Conservation (phyloP, 2,113 vertebrate genomes). For the Aegotheles bennettii region DNA sequence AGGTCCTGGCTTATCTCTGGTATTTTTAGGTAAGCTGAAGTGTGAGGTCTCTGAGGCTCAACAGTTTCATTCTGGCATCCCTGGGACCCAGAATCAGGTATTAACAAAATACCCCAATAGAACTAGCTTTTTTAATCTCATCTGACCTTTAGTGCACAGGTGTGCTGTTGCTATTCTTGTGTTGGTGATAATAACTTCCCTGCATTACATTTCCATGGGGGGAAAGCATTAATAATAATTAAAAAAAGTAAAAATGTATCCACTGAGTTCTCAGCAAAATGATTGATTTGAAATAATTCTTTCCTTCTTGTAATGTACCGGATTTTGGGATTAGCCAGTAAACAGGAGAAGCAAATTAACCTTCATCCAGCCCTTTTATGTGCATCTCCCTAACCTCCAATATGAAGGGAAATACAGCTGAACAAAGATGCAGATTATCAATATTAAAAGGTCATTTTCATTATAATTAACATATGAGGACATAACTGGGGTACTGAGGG, state of each 20-base stretch:
- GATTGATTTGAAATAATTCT: neutral
- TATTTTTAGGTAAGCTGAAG: neutral
- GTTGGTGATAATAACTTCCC: neutral
- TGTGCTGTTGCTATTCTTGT: neutral
- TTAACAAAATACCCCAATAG: neutral
- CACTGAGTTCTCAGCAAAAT: neutral
- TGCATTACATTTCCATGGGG: neutral
- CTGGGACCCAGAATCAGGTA: neutral
- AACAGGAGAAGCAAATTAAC: neutral
- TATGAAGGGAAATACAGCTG: neutral
- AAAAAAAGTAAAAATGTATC: neutral
- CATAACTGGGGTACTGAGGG: neutral
- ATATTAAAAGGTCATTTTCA: conserved; percentile 8
- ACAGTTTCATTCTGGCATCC: neutral
- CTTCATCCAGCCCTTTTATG: neutral
- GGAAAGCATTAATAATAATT: neutral
- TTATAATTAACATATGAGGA: neutral
- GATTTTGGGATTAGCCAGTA: neutral
- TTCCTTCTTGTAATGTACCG: neutral
- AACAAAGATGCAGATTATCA: neutral
- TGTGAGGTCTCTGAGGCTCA: neutral
- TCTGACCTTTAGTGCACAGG: neutral
- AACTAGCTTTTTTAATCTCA: neutral
- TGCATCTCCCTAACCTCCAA: neutral
- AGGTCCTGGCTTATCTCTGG: neutral